Evolutionary conservation across 2,113 vertebrate genomes (phyloP).

Genomic region (Vulpes vulpes): DNA sequence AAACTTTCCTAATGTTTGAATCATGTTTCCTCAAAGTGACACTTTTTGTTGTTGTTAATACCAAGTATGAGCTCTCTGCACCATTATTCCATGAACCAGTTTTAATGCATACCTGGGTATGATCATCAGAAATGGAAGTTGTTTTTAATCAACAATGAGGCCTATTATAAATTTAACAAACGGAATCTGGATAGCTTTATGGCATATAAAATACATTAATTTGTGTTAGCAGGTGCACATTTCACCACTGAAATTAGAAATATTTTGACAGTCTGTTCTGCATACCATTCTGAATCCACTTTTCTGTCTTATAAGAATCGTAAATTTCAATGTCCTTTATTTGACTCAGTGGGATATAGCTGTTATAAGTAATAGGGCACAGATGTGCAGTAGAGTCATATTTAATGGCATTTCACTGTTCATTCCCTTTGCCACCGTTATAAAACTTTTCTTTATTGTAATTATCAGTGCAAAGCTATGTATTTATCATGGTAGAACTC

Average conservation of each 20-base stretch:
- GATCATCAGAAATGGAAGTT: slow-evolving; percentile 84
- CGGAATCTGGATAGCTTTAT: slow-evolving; percentile 86
- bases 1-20: slow-evolving; percentile 88
- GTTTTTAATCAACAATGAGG: slow-evolving; percentile 86
- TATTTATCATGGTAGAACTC: slow-evolving; percentile 91
- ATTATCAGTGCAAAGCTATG: slow-evolving; percentile 90
- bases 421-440: slow-evolving; percentile 89
- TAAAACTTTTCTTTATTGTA: slow-evolving; percentile 90
- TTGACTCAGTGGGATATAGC: slow-evolving; percentile 90
- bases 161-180: slow-evolving; percentile 85
- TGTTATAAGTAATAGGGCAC: slow-evolving; percentile 90
- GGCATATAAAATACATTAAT: slow-evolving; percentile 87
- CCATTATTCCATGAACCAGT: slow-evolving; percentile 82
- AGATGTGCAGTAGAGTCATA: slow-evolving; percentile 90
- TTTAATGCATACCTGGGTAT: slow-evolving; percentile 84
- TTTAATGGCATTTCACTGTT: slow-evolving; percentile 90
- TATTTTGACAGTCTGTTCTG: slow-evolving; percentile 89
- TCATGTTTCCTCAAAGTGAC: slow-evolving; percentile 87
- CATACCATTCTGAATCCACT: slow-evolving; percentile 89
- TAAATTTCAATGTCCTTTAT: slow-evolving; percentile 90
- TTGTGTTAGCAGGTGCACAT: slow-evolving; percentile 90
- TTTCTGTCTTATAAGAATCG: slow-evolving; percentile 89
- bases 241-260: slow-evolving; percentile 87
- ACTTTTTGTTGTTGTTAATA: slow-evolving; percentile 83
- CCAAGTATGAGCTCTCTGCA: slow-evolving; percentile 85